Evolutionary conservation across 2,797 vertebrate species (phyloP), one percentile per base, ranked within the genome.

Genomic region (Coilia nasus): DNA sequence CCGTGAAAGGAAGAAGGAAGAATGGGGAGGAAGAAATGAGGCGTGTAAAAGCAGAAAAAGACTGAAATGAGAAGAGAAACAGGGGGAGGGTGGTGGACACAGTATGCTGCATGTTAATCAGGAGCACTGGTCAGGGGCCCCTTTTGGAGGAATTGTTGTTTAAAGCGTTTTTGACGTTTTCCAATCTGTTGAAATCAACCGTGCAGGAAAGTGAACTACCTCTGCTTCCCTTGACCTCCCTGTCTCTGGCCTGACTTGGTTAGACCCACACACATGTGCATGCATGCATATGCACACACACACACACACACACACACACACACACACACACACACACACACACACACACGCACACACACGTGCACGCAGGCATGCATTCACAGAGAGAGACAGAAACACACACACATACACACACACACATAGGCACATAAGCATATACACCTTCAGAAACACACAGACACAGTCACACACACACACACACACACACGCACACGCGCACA

Each of bases 251-350:
- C 28, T 75, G 67, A 12, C 67, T 31, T 35, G 28, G 67, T 64
- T 21, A 71, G 12, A 71, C 64, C 25, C 10, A 71, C 11, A 35
- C 28, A 71, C 57, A 19, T 3, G 14, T 17, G 46, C 46, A 47
- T 10, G 46, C 46, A 47, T 10, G 46, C 46, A 54, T 1, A 7
- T 14, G 14, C 50, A 54, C 50, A 54, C 50, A 3, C 50, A 54
- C 50, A 54, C 50, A 54, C 50, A 54, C 50, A 54, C 50, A 54
- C 50, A 54, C 50, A 54, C 50, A 54, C 50, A 54, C 50, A 54
- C 50, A 54, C 41, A 83, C 67, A 89, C 89, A 91, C 67, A 21
- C 90, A 91, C 86, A 81, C 75, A 0, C 85, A 89, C 81, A 46
- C 78, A 44, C 78, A 81, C 78, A 81, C 78, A 82, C 80, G 56